Evolutionary conservation across 2,888 invertebrate species (phyloP).

Genomic region (Agonopterix heracliana): DNA sequence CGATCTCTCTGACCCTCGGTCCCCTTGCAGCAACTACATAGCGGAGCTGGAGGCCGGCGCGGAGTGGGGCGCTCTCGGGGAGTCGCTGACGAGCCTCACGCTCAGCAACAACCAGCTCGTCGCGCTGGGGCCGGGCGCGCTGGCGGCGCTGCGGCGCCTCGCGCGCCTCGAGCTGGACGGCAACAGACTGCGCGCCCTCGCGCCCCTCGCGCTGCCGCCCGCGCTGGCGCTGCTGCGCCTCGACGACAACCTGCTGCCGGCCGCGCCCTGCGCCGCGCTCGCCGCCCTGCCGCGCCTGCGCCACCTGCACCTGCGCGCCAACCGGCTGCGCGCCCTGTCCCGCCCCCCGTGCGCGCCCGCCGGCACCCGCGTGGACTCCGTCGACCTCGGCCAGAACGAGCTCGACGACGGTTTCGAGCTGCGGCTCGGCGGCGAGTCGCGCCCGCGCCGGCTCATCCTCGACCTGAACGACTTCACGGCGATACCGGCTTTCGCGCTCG

Average conservation of each 20-base stretch:
- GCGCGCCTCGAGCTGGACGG: constrained; percentile 79
- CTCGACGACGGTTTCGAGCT: constrained; percentile 78
- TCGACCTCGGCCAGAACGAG: constrained; percentile 87
- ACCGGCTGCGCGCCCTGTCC: constrained; percentile 31
- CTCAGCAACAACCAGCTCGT: constrained; percentile 86
- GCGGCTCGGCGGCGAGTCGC: constrained; percentile 79
- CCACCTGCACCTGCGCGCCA: constrained; percentile 78
- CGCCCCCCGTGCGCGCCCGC: constrained; percentile 41
- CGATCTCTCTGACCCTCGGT: not conserved
- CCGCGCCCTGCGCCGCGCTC: constrained; percentile 75
- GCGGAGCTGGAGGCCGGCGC: constrained; percentile 31
- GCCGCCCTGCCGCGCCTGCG: constrained; percentile 75
- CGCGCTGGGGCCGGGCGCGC: constrained; percentile 52
- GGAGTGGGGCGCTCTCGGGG: constrained; percentile 84
- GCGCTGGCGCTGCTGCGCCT: constrained; percentile 79
- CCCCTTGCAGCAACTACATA: constrained; percentile 82
- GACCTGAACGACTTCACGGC: constrained; percentile 83
- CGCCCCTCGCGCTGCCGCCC: constrained; percentile 75
- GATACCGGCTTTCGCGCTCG: constrained; percentile 79
- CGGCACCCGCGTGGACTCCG: constrained; percentile 79
- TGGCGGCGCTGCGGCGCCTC: constrained; percentile 77
- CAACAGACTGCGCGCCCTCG: constrained; percentile 78
- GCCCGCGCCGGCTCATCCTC: constrained; percentile 82
- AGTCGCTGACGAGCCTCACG: constrained; percentile 83
- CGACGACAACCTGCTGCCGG: constrained; percentile 79